These are phyloP conservation scores for Heterotis niloticus DNA, from an alignment of 2,113 vertebrate species.

Conservation along the genomic window DNA sequence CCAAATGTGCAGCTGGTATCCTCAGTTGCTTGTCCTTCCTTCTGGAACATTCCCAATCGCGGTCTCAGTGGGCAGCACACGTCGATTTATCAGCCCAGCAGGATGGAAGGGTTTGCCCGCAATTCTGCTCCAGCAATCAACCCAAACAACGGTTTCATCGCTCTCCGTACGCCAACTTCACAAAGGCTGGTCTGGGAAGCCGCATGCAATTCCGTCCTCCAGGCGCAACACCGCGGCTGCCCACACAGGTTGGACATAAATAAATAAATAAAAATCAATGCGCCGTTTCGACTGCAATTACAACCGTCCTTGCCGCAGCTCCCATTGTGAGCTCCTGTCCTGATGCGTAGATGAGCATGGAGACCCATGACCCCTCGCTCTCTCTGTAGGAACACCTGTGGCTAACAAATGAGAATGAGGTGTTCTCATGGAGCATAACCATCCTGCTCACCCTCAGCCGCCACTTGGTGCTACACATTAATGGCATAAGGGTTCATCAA, in stretches of 20 bases:
- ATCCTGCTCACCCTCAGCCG: too few relatives aligned
- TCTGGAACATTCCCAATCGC: constrained; percentile 49
- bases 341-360: constrained; percentile 25
- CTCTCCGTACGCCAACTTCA: constrained; percentile 35
- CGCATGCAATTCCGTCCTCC: not conserved
- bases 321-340: constrained; percentile 10
- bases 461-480: not conserved
- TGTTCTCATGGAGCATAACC: not conserved
- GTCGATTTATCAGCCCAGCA: constrained; percentile 44
- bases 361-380: constrained; percentile 18
- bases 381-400: constrained; percentile 36
- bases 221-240: too few relatives aligned
- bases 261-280: not conserved
- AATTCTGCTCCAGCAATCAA: constrained; percentile 51
- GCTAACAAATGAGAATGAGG: not conserved
- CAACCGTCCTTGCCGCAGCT: constrained; percentile 9
- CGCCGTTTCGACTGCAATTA: constrained; percentile 35
- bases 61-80: constrained; percentile 51
- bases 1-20: constrained; percentile 54
- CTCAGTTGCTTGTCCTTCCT: constrained; percentile 47
- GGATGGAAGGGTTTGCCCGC: constrained; percentile 54
- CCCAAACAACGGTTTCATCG: constrained; percentile 50
- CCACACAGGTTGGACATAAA: too few relatives aligned
- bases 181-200: not conserved
- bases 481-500: not conserved